A percentile compares a stretch with the other conserved stretches of the same genome.
Conservation (phyloP, 53 echinoderm and acorn worm species). For the Arbacia lixula region DNA sequence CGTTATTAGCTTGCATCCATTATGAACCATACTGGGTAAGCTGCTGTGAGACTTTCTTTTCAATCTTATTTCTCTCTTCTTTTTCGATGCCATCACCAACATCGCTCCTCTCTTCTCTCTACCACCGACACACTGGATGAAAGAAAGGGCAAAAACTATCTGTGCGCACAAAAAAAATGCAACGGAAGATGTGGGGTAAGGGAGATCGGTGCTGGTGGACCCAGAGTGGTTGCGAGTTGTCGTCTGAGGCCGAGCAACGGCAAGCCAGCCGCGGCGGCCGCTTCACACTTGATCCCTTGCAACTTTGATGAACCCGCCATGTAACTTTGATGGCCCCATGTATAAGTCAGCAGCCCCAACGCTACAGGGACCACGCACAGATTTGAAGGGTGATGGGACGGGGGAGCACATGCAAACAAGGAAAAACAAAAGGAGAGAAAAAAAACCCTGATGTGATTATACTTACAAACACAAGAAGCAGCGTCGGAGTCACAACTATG, state of each 20-base stretch:
- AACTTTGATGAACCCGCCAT: slow-evolving; percentile 47
- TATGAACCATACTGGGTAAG: slow-evolving; percentile 7
- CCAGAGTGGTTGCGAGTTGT: neutral
- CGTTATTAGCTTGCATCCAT: slow-evolving; percentile 32
- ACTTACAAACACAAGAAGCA: slow-evolving; percentile 95
- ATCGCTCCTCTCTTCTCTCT: neutral
- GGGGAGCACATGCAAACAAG: neutral
- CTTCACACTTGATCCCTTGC: slow-evolving; percentile 12
- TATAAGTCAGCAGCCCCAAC: slow-evolving; percentile 28
- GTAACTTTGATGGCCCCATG: slow-evolving; percentile 55
- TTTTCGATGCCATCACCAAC: neutral
- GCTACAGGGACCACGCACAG: slow-evolving; percentile 33
- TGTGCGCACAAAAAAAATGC: neutral
- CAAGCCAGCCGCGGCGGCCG: neutral
- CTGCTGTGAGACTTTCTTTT: slow-evolving; percentile 12
- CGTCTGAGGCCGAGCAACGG: slow-evolving; percentile 20
- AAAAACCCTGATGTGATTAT: slow-evolving; percentile 42
- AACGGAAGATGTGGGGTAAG: neutral
- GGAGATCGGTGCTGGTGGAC: neutral
- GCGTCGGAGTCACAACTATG: slow-evolving; percentile 86
- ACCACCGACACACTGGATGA: neutral
- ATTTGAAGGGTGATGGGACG: slow-evolving; percentile 45
- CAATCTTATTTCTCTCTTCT: neutral
- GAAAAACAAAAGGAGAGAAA: neutral
- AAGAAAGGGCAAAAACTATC: neutral